A percentile compares a stretch with the other conserved stretches of the same genome.
phyloP scores from a whole-genome alignment of 2,797 vertebrate species.

The Thamnophis elegans region DNA sequence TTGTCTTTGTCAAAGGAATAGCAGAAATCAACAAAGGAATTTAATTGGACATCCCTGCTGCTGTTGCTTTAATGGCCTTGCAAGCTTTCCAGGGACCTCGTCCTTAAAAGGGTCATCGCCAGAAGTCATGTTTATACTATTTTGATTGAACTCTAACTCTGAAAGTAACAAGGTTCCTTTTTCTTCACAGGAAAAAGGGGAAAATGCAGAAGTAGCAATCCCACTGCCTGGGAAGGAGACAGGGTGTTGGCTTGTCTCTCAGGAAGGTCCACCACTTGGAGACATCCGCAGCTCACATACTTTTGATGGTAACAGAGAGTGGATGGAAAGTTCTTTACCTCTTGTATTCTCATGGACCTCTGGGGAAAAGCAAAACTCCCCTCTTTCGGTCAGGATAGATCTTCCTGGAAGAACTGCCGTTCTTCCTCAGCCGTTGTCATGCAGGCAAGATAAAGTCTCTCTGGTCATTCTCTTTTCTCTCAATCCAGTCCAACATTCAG shows the following conservation, averaged over 20 bases:
- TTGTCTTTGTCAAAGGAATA: not conserved
- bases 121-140: not conserved
- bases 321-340: not conserved
- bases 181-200: not conserved
- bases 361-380: not conserved
- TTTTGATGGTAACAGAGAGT: not conserved
- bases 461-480: not conserved
- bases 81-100: not conserved
- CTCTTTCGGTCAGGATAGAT: not conserved
- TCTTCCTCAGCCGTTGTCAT: not conserved
- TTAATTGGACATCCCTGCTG: not conserved
- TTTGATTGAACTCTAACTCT: not conserved
- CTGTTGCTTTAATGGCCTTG: not conserved
- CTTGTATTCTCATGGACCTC: not conserved
- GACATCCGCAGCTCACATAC: not conserved
- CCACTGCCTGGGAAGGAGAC: not conserved
- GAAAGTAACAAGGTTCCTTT: not conserved
- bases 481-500: not conserved
- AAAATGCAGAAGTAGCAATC: not conserved
- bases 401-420: not conserved
- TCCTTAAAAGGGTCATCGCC: not conserved
- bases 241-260: not conserved
- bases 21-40: not conserved
- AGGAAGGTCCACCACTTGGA: not conserved
- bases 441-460: not conserved